These are phyloP conservation scores for Andricus quercusramuli DNA, from an alignment of 2,888 invertebrate species.

Conservation along the genomic window DNA sequence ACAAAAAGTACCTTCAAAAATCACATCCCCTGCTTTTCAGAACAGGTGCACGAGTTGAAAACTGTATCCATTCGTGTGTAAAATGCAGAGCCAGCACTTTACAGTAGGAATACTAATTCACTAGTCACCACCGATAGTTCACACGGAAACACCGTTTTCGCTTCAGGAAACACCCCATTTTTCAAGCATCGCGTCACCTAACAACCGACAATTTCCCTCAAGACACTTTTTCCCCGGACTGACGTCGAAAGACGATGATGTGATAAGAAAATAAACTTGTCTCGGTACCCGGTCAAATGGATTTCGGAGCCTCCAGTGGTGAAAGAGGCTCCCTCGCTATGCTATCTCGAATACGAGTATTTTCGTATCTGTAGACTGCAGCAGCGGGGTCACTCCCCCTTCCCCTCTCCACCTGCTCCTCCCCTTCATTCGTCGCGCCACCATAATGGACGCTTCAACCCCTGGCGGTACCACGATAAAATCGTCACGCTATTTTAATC, in stretches of 20 bases:
- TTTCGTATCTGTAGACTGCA: slow-evolving; percentile 37
- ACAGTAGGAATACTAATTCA: slow-evolving; percentile 5
- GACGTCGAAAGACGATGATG: not conserved
- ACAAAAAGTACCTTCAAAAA: not conserved
- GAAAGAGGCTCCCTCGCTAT: not conserved
- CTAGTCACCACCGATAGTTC: slow-evolving; percentile 46
- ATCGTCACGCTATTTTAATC: slow-evolving; percentile 71
- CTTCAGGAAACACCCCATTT: slow-evolving; percentile 59
- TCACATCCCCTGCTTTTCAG: not conserved
- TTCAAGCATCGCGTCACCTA: slow-evolving; percentile 12
- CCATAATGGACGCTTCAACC: slow-evolving; percentile 64
- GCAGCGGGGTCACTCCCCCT: not conserved
- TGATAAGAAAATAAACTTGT: not conserved
- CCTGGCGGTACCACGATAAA: slow-evolving; percentile 70
- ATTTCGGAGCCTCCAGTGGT: not conserved
- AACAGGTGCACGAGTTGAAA: not conserved
- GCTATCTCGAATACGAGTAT: slow-evolving; percentile 29
- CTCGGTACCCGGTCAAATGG: not conserved
- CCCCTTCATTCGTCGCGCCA: slow-evolving; percentile 43
- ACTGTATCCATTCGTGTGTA: slow-evolving; percentile 18
- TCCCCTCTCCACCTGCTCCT: slow-evolving; percentile 30
- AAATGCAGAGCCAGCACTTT: not conserved
- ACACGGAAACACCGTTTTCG: slow-evolving; percentile 60
- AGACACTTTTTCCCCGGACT: not conserved
- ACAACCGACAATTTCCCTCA: not conserved